Base-by-base conservation (phyloP, 1,140 invertebrate genomes). In the Polypedilum pembai region DNA sequence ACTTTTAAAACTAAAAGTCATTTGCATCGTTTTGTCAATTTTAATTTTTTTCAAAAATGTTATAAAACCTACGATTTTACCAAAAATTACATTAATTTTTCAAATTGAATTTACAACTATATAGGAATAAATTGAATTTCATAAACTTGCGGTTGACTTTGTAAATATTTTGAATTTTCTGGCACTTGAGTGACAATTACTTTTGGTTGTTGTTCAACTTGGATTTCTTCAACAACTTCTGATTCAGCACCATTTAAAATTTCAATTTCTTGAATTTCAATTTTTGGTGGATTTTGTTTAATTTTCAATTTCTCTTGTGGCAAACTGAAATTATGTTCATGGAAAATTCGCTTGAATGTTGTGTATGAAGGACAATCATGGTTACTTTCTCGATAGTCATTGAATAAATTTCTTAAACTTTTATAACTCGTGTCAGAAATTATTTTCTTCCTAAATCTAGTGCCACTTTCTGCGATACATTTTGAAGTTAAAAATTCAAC, bases 71-170 rank as follows among this genome's bases (percentile, higher is more conserved):
- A n/a, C n/a, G n/a, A n/a, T n/a, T n/a, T n/a, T n/a, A n/a, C n/a
- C n/a, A n/a, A n/a, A n/a, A n/a, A n/a, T n/a, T n/a, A n/a, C n/a
- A n/a, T n/a, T n/a, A n/a, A 3, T 33, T 33, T 33, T 3, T 33
- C 5, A 33, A 33, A 33, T 33, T 5, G 24, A 33, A 56, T 56
- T 56, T 15, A 56, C 15, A 56, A 12, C 15, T 12, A 12, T 56
- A 56, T 56, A 12, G 12, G 65, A 69, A 69, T 69, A 12, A 69
- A 69, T 21, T 69, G 65, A 69, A 69, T 69, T 18, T 69, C 65
- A 69, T 69, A 69, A 69, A 69, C 20, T 20, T 69, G 5, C 3
- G 17, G 3, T 7, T 18, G 65, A 69, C 20, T 69, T 12, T 12
- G 4, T 15, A 56, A 1, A 56, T 15, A 56, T 15, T 56, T 56